These are phyloP conservation scores for Drosophila pseudotakahashii DNA, from an alignment of 2,888 invertebrate genomes.

Conservation along the genomic window DNA sequence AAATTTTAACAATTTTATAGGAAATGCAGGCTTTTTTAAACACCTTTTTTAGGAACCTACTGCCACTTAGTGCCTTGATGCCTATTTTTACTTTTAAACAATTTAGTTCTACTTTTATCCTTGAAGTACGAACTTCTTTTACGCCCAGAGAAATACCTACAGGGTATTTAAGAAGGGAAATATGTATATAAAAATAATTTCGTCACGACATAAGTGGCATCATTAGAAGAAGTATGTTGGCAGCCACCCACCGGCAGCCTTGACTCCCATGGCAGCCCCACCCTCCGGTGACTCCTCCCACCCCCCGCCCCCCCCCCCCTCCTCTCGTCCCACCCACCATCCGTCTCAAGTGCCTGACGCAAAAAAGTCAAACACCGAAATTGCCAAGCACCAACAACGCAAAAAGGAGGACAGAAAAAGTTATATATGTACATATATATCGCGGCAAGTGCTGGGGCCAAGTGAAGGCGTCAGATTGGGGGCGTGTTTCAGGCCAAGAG, in stretches of 20 bases:
- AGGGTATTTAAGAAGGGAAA: conserved; percentile 49
- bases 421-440: conserved; percentile 57
- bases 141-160: background rate
- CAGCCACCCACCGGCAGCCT: conserved; percentile 42
- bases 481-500: conserved; percentile 27
- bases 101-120: no score
- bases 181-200: conserved; percentile 73
- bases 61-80: no score
- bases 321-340: background rate
- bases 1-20: no score
- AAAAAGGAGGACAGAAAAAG: conserved; percentile 30
- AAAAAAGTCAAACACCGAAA: conserved; percentile 75
- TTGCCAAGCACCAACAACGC: conserved; percentile 61
- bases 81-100: no score
- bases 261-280: conserved; percentile 7
- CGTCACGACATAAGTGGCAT: conserved; percentile 81
- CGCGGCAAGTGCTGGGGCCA: conserved; percentile 41
- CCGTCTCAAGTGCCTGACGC: conserved; percentile 74
- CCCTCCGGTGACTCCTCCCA: background rate
- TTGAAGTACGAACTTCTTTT: background rate
- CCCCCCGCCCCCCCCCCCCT: background rate
- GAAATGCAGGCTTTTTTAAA: no score
- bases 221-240: conserved; percentile 71
- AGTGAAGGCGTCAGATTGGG: conserved; percentile 39
- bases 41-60: no score